Evolutionary conservation across 2,888 invertebrate genomes (phyloP).

Genomic region (Timema cristinae): DNA sequence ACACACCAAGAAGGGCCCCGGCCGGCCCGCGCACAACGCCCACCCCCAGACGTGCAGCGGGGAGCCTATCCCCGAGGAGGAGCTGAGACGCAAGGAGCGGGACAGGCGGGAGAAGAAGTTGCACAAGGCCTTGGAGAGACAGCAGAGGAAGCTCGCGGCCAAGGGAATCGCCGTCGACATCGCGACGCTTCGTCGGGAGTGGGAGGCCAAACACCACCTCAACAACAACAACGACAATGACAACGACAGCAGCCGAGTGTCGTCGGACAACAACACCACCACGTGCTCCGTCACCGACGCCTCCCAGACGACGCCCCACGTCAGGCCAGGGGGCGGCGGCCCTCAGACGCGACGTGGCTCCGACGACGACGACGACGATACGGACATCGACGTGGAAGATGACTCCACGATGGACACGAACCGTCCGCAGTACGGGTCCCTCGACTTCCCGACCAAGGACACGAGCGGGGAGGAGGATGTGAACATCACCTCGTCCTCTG

Average conservation of each 20-base stretch:
- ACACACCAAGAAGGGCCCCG: constrained; percentile 97
- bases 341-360: constrained; percentile 74
- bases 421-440: constrained; percentile 20
- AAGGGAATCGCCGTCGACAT: constrained; percentile 88
- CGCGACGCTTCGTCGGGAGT: constrained; percentile 78
- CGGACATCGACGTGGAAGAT: constrained; percentile 13
- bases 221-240: constrained; percentile 14
- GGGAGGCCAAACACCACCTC: constrained; percentile 49
- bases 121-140: constrained; percentile 85
- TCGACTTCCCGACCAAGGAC: constrained; percentile 35
- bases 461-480: constrained; percentile 32
- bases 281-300: constrained; percentile 42
- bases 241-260: too few species aligned
- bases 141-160: constrained; percentile 86
- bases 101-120: constrained; percentile 87
- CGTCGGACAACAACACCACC: constrained; percentile 36
- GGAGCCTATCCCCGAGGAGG: constrained; percentile 92
- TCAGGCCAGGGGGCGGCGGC: constrained; percentile 65
- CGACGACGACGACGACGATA: constrained; percentile 65
- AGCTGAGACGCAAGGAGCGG: constrained; percentile 77
- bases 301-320: constrained; percentile 34
- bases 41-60: constrained; percentile 97
- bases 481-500: constrained; percentile 26
- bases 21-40: constrained; percentile 96
- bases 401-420: constrained; percentile 5